Base-by-base conservation (phyloP, 1,140 invertebrate genomes). In the Aphelinus certus region DNA sequence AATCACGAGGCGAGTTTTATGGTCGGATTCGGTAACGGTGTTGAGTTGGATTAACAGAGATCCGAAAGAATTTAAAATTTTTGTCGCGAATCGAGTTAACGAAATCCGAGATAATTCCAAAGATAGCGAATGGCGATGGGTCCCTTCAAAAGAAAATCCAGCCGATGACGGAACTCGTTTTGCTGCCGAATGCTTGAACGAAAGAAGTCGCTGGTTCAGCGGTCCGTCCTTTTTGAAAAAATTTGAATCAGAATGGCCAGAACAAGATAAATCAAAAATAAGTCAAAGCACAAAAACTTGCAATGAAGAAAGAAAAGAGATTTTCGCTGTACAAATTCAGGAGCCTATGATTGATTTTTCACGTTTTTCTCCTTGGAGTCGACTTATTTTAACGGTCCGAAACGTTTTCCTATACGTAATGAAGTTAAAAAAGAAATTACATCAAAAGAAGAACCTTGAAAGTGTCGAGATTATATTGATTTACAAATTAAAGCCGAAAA, bases 1-100 rank as follows among this genome's bases (percentile, higher is more conserved):
- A 46, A 65, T 72, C 3, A 46, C 48, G 1, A 42, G 45, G 26
- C 4, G 51, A 2, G 7, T 64, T 26, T 72, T 72, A 49, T 72
- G 60, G 70, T 45, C 26, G 2, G 70, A 63, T 10, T 72, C 70
- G 46, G 2, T 9, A 45, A 72, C 49, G 3, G 53, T 72, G 45
- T 7, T 72, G 26, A 7, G 49, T 49, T 73, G 71, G 71, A 65
- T 73, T 7, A 73, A 66, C 42, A 48, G 26, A 48, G 71, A 66
- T 42, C 71, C 71, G 47, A 7, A 47, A n/a, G 26, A 9, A 7
- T 57, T n/a, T 49, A 53, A 57, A 57, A 9, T 46, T 2, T 65
- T 65, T 48, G 71, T 73, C 2, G 51, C 62, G 3, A 73, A 65
- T 26, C 58, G 55, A 10, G 26, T 65, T 48, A 48, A 51, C 1